Percentiles rank a stretch among this genome's conserved stretches.
phyloP scores from a whole-genome alignment of 2,888 invertebrate species.

The Tridacna crocea region DNA sequence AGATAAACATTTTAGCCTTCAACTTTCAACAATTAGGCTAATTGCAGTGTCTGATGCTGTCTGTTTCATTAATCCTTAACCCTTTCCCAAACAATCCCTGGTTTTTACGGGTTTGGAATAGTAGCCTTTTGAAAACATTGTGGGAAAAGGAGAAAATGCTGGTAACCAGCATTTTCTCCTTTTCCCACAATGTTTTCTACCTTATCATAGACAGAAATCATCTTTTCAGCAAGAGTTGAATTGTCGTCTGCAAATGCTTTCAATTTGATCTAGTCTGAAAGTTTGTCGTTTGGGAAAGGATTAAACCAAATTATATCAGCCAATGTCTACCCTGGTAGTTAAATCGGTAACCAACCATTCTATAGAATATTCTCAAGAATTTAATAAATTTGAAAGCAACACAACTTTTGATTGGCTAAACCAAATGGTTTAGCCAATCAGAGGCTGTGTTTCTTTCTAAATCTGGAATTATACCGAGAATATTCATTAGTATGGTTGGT shows the following conservation, averaged over 20 bases:
- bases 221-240: no score
- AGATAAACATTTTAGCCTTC: not conserved
- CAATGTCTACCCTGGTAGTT: not conserved
- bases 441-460: no score
- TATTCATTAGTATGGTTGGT: no score
- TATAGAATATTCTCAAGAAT: not conserved
- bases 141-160: slow-evolving; percentile 16
- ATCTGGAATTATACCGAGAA: no score
- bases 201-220: no score
- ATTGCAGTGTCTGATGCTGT: not conserved
- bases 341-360: not conserved
- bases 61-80: not conserved
- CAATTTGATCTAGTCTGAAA: no score
- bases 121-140: slow-evolving; percentile 16
- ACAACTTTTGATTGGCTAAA: no score
- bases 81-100: no score
- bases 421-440: no score
- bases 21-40: not conserved
- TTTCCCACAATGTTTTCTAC: not conserved
- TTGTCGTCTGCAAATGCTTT: no score
- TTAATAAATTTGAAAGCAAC: not conserved
- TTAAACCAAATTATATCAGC: not conserved
- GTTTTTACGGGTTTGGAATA: no score
- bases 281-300: not conserved
- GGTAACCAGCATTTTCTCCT: slow-evolving; percentile 2